These are phyloP conservation scores for Drosophila bifasciata DNA, from an alignment of 1,140 invertebrate genomes.

Conservation along the genomic window DNA sequence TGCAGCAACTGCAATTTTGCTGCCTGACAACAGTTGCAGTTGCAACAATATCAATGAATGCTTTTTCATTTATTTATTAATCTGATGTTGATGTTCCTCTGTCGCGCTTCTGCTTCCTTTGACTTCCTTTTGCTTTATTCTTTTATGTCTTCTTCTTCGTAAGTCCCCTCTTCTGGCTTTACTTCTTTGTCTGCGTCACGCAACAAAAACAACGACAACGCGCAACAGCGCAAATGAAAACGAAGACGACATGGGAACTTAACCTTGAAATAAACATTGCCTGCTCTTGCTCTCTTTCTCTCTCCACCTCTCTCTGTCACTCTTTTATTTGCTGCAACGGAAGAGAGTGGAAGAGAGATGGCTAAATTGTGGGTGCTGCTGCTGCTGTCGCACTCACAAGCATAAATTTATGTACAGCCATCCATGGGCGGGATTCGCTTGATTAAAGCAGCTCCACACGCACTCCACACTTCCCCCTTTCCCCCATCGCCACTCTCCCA, in stretches of 20 bases:
- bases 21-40: conserved; percentile 44
- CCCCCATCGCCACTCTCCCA: neutral
- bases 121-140: conserved; percentile 26
- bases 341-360: neutral
- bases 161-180: neutral
- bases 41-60: conserved; percentile 62
- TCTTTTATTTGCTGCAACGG: conserved; percentile 33
- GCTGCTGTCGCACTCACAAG: neutral
- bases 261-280: conserved; percentile 69
- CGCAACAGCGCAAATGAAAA: conserved; percentile 51
- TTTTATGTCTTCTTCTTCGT: conserved; percentile 10
- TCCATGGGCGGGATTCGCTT: conserved; percentile 27
- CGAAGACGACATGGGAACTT: conserved; percentile 70
- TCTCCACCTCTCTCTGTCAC: neutral
- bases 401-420: conserved; percentile 17
- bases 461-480: neutral
- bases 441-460: conserved; percentile 38
- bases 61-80: conserved; percentile 77
- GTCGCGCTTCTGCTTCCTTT: conserved; percentile 37
- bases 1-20: conserved; percentile 12
- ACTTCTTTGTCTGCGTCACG: conserved; percentile 60
- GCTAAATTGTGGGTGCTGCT: conserved; percentile 32
- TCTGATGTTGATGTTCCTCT: conserved; percentile 19
- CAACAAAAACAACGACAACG: conserved; percentile 31
- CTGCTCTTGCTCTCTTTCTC: neutral